Evolutionary conservation across 2,888 invertebrate species (phyloP).

Genomic region (Petrophora chlorosata): DNA sequence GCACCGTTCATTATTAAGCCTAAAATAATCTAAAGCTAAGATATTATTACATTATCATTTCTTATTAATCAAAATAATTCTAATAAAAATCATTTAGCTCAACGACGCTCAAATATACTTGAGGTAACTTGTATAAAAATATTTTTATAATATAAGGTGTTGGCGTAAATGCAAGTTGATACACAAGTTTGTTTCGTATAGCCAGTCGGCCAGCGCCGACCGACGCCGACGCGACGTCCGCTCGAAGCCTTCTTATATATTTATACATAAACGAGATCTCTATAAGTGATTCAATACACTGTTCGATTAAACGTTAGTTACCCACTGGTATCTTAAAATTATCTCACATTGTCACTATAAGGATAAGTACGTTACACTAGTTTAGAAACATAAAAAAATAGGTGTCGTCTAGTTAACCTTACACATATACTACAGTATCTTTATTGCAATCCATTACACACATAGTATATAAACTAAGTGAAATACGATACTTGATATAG

Average conservation of each 20-base stretch:
- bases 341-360: constrained; percentile 32
- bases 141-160: constrained; percentile 19
- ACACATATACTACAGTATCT: too few species aligned
- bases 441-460: too few species aligned
- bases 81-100: constrained; percentile 15
- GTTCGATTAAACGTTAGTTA: constrained; percentile 7
- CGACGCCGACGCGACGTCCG: too few species aligned
- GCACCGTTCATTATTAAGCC: constrained; percentile 29
- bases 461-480: too few species aligned
- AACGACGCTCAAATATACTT: constrained; percentile 22
- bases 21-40: constrained; percentile 40
- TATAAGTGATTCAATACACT: constrained; percentile 25
- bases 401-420: constrained; percentile 15
- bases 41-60: constrained; percentile 27
- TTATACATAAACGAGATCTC: constrained; percentile 38
- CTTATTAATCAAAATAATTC: constrained; percentile 25
- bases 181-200: not conserved
- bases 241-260: not conserved
- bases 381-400: too few species aligned
- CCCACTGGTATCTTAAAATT: constrained; percentile 21
- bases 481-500: too few species aligned
- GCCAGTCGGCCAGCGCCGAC: not conserved
- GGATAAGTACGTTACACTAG: constrained; percentile 24
- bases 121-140: constrained; percentile 35
- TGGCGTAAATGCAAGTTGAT: constrained; percentile 7